Evolutionary conservation across 2,797 vertebrate species (phyloP).

Genomic region (Pampus argenteus): DNA sequence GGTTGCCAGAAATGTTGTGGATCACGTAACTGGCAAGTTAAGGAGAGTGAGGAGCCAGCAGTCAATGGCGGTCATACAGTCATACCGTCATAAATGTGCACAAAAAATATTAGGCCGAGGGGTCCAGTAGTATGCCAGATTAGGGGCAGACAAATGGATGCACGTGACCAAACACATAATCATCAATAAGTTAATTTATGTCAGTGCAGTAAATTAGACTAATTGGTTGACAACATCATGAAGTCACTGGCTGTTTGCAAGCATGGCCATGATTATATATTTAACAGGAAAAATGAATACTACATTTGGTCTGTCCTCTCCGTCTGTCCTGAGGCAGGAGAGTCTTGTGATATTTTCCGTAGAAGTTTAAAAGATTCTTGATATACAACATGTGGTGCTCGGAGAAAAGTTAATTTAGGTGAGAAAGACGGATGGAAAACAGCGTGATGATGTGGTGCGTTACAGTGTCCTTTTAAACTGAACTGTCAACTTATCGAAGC

Average conservation of each 20-base stretch:
- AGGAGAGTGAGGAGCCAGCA: too few species aligned
- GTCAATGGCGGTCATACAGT: too few species aligned
- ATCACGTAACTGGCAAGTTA: too few species aligned
- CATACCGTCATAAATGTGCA: too few species aligned
- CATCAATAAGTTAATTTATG: too few species aligned
- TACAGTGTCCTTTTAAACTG: constrained; percentile 15
- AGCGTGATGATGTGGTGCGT: not conserved
- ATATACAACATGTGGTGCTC: not conserved
- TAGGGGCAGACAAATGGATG: too few species aligned
- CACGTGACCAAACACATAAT: too few species aligned
- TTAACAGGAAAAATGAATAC: not conserved
- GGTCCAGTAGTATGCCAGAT: too few species aligned
- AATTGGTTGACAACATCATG: not conserved
- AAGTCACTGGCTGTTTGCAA: not conserved
- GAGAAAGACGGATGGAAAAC: constrained; percentile 5
- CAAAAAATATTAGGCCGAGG: too few species aligned
- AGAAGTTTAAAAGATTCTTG: constrained; percentile 8
- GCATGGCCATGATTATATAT: not conserved
- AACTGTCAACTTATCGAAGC: constrained; percentile 6
- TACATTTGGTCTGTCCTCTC: not conserved
- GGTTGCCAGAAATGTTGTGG: too few species aligned
- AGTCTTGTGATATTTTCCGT: constrained; percentile 62
- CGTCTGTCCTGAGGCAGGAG: not conserved
- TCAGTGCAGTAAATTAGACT: not conserved
- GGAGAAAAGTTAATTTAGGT: not conserved